phyloP scores from a whole-genome alignment of 2,113 vertebrate genomes.

The Salvelinus fontinalis region DNA sequence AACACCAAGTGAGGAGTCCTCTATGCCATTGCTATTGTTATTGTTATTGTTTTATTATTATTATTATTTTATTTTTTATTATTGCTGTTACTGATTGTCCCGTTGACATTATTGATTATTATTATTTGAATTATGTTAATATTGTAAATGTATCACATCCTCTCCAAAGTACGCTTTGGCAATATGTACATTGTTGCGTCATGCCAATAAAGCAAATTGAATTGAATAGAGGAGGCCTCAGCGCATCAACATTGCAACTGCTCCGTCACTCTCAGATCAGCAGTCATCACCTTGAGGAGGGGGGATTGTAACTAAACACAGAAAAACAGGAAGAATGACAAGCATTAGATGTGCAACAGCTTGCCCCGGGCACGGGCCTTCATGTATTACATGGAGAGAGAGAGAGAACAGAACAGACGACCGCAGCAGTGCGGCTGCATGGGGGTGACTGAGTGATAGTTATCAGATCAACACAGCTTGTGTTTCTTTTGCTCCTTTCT shows the following conservation, averaged over 20 bases:
- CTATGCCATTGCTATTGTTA: too few species aligned
- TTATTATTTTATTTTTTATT: too few species aligned
- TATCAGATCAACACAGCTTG: conserved; percentile 22
- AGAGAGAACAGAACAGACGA: not conserved
- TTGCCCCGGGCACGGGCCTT: conserved; percentile 29
- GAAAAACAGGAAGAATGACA: conserved; percentile 36
- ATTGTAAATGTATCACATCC: too few species aligned
- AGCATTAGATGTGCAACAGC: conserved; percentile 29
- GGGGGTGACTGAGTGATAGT: conserved; percentile 20
- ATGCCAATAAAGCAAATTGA: too few species aligned
- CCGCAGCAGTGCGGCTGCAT: not conserved
- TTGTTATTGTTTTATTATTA: too few species aligned
- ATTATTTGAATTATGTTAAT: too few species aligned
- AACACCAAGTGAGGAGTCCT: too few species aligned
- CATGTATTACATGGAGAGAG: conserved; percentile 25
- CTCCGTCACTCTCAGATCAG: conserved; percentile 13
- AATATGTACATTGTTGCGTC: too few species aligned
- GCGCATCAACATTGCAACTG: not conserved
- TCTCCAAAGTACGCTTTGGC: too few species aligned
- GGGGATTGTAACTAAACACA: conserved; percentile 15
- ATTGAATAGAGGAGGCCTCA: too few species aligned
- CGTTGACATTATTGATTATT: too few species aligned
- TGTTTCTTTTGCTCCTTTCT: conserved; percentile 21
- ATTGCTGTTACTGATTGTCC: too few species aligned
- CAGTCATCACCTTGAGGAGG: not conserved